Conservation (phyloP, 2,888 invertebrate genomes). For the Germaria angustata region DNA sequence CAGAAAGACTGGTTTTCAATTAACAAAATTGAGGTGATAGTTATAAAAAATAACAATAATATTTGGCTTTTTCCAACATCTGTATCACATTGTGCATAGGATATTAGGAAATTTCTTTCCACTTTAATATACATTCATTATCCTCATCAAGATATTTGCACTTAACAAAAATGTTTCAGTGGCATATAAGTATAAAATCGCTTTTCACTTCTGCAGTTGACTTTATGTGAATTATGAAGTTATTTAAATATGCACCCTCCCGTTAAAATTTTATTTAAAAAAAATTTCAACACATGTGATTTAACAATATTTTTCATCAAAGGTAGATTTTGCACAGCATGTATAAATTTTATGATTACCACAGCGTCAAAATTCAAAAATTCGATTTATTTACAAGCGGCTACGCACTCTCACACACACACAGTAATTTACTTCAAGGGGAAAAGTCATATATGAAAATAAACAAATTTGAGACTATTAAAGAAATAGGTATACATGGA, state of each 20-base stretch:
- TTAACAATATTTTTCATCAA: conserved; percentile 21
- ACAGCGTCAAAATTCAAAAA: conserved; percentile 64
- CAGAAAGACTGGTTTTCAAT: no score
- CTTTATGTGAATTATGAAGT: conserved; percentile 21
- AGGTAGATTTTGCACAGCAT: conserved; percentile 8
- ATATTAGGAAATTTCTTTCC: no score
- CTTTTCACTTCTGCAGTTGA: not conserved
- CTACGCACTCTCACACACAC: not conserved
- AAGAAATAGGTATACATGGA: no score
- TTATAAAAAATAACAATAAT: no score
- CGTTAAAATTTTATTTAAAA: not conserved
- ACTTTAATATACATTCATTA: not conserved
- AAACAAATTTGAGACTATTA: no score
- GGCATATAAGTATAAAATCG: not conserved
- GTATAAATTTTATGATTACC: conserved; percentile 51
- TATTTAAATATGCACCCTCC: conserved; percentile 55
- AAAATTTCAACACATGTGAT: conserved; percentile 3
- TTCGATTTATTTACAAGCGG: conserved; percentile 55
- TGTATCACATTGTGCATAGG: no score
- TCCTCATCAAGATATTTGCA: not conserved
- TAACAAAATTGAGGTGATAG: no score
- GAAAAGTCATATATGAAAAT: conserved; percentile 18
- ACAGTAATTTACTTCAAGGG: not conserved
- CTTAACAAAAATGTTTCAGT: not conserved
- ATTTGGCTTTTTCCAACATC: no score